Base-by-base conservation (phyloP, 2,797 vertebrate genomes). In the Oryzias sinensis region DNA sequence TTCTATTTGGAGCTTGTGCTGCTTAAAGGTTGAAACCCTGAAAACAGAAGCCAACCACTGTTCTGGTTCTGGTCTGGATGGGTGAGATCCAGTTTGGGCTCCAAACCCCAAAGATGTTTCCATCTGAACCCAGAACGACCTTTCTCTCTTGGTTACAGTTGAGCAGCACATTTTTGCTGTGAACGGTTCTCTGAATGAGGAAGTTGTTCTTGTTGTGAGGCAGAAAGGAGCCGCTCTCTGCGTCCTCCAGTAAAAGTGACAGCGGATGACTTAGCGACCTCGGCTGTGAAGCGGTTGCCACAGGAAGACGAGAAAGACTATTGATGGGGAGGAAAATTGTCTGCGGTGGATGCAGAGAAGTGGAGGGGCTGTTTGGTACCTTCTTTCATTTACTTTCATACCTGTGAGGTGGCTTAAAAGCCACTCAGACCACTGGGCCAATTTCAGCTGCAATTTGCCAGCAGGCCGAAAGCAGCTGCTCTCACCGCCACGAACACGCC, bases 381-480 rank as follows among this genome's bases (percentile, higher is more conserved):
- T 49, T 50, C 51, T 80, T 50, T 72, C 74, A 70, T 86, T 82
- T 69, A 61, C 74, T 78, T 67, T 53, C 70, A 72, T 71, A 72
- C 72, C 63, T 74, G 33, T 4, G 54, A 75, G 64, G 61, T 63
- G 65, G 62, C 58, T 73, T 59, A 62, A 47, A 46, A 70, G 70
- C 66, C 82, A 65, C 78, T 81, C 77, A 68, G 72, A 78, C 74
- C 72, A 52, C 66, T 43, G 61, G 74, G 53, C 52, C 82, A 88
- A 89, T 87, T 82, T 82, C 77, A 84, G 77, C 68, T 76, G 78
- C 71, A 84, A 88, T 88, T 85, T 86, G 76, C 79, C 56, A 74
- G 67, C 59, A 5, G 55, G 55, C 25, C 56, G 16, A 62, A 64
- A 72, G 77, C 83, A 89, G 82, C 84, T 89, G 87, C 2, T 78